These are phyloP conservation scores for Teleogryllus oceanicus DNA, from an alignment of 2,888 invertebrate genomes.

Conservation along the genomic window DNA sequence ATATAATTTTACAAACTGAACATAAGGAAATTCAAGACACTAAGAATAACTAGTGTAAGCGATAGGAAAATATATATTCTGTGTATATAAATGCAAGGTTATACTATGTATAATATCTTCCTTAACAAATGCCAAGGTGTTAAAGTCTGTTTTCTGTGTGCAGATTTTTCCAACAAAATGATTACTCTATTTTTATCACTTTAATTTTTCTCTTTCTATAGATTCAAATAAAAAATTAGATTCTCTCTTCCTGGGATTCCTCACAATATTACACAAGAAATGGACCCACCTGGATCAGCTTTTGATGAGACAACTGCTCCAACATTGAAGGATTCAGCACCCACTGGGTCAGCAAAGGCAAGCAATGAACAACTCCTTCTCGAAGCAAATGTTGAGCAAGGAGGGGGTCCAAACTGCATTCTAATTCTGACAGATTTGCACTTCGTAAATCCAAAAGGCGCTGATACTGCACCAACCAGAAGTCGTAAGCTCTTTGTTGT, in stretches of 20 bases:
- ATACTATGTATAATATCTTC: no score
- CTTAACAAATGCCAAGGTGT: no score
- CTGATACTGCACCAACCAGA: constrained; percentile 80
- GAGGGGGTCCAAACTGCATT: constrained; percentile 61
- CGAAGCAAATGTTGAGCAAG: constrained; percentile 67
- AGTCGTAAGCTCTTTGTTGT: constrained; percentile 47
- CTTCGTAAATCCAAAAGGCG: constrained; percentile 74
- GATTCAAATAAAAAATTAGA: no score
- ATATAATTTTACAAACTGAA: no score
- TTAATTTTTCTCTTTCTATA: no score
- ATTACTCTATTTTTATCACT: no score
- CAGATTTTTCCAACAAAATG: no score
- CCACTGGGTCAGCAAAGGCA: constrained; percentile 67
- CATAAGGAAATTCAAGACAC: no score
- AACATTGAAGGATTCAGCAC: constrained; percentile 53
- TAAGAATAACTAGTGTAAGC: no score
- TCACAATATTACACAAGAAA: neutral
- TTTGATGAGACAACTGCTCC: constrained; percentile 34
- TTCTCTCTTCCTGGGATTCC: neutral
- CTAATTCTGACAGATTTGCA: constrained; percentile 58
- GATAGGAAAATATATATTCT: no score
- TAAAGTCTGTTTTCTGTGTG: no score
- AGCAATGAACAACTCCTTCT: constrained; percentile 70
- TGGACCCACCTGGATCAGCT: constrained; percentile 34
- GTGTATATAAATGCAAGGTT: no score